Percentiles rank a stretch among this genome's conserved stretches.
phyloP scores from a whole-genome alignment of 2,888 invertebrate genomes.

The Artemia sinica region DNA sequence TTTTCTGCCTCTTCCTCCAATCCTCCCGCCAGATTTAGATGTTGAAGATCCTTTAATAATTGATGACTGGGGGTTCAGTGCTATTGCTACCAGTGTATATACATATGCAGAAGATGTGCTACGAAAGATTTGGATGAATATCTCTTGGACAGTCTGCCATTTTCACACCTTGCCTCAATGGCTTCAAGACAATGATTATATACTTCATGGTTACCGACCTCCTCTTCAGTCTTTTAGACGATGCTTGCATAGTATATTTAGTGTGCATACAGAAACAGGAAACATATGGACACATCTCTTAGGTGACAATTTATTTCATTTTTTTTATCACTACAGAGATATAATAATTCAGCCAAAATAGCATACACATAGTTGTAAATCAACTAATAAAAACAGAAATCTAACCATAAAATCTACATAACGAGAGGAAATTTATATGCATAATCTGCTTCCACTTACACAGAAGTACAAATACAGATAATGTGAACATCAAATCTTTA shows the following conservation, averaged over 20 bases:
- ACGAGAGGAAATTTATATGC: no score
- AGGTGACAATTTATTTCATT: constrained; percentile 31
- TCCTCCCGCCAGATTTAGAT: constrained; percentile 9
- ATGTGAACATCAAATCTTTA: no score
- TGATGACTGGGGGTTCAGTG: constrained; percentile 57
- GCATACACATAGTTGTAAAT: no score
- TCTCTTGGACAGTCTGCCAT: constrained; percentile 33
- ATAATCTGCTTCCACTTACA: no score
- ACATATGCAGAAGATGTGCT: constrained; percentile 90
- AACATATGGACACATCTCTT: constrained; percentile 45
- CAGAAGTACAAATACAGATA: no score
- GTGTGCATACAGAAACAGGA: constrained; percentile 43
- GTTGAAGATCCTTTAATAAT: constrained; percentile 1
- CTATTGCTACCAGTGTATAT: constrained; percentile 68
- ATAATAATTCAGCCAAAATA: not conserved
- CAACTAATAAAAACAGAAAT: not conserved
- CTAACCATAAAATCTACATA: not conserved
- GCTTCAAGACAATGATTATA: constrained; percentile 41
- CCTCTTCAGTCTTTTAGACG: constrained; percentile 38
- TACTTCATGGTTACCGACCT: constrained; percentile 39
- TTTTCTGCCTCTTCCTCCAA: not conserved
- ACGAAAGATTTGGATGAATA: constrained; percentile 37
- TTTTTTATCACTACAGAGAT: not conserved
- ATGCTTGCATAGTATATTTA: constrained; percentile 40
- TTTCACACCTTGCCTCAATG: constrained; percentile 39